Base-by-base conservation (phyloP, 2,888 invertebrate genomes). In the Kryphioiulus occultus region DNA sequence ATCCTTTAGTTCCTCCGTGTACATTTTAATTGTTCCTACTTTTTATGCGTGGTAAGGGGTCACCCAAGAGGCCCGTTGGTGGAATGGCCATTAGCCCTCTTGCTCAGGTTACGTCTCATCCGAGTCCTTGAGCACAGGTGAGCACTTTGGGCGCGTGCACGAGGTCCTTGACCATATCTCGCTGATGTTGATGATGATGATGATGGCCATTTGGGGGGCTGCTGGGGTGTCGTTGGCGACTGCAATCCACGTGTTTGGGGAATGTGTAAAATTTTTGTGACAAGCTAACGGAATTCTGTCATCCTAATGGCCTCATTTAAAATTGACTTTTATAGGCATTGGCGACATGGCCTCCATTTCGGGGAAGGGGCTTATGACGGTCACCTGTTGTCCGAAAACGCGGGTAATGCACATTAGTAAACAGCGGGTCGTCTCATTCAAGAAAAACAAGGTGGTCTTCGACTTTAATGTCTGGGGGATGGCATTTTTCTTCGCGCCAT, bases 271-370 rank as follows among this genome's bases (percentile, higher is more conserved):
- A 85, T 85, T 85, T 85, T 44, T 85, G 42, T 85, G 39, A 85
- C 85, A 85, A 39, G 85, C 44, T 85, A 85, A 85, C 85, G 85
- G 85, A 85, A 85, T 85, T 85, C 85, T 85, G 85, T 85, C 85
- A n/a, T 85, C 44, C 42, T 85, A 85, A 85, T 85, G 42, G 85
- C 85, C 85, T 85, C 85, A 85, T 85, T 85, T 85, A 85, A 85
- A 39, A 39, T 39, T 39, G 44, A 85, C 85, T 42, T 85, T 85
- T 85, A 85, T 85, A 35, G 85, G 39, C 44, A 85, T 15, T 78
- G 78, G 78, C 78, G 78, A 78, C 78, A 78, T 78, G 39, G 85
- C 39, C 85, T 44, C 85, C 85, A 78, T 30, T 85, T 85, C 85
- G 39, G 39, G 39, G 85, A 85, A 85, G 12, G 44, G 39, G 35